Evolutionary conservation across 2,797 vertebrate genomes (phyloP), one percentile per base, ranked within the genome.

Genomic region (Labroides dimidiatus): DNA sequence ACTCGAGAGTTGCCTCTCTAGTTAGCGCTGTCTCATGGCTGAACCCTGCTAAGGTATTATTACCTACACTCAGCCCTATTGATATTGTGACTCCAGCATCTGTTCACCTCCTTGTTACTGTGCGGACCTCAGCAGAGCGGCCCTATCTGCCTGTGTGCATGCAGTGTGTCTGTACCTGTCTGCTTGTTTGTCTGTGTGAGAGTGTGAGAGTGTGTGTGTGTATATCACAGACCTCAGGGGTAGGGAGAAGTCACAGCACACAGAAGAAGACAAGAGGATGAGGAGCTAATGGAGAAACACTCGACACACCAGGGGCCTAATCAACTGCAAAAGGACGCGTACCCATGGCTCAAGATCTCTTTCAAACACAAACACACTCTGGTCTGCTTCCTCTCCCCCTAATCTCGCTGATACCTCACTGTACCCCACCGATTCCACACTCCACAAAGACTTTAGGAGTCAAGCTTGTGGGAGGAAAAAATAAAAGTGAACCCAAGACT

Each of bases 41-140:
- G 87, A 87, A 86, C 75, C 89, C 78, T 86, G 87, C 84, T 83
- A 82, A 81, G 87, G 84, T 80, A 91, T 90, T 83, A 92, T 88
- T 88, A 88, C 78, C 87, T 70, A 75, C 87, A 89, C 88, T 86
- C 81, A 69, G 80, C 58, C 81, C 89, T 90, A 91, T 91, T 90
- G 91, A 93, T 90, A 92, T 90, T 90, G 90, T 90, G 91, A 91
- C 88, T 91, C 81, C 69, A 72, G 81, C 88, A 87, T 91, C 83
- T 91, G 89, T 85, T 92, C 89, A 84, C 79, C 82, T 85, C 78
- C 91, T 93, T 90, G 90, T 93, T 92, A 92, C 83, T 83, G 88
- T 78, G 57, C 64, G 71, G 74, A 89, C 84, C 74, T 37, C 67
- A 74, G 76, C 69, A 81, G 79, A 72, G 78, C 45, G 11, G 63